Percentiles rank a stretch among this genome's conserved stretches.
Conservation (phyloP, 2,888 invertebrate genomes). For the Campoletis raptor region DNA sequence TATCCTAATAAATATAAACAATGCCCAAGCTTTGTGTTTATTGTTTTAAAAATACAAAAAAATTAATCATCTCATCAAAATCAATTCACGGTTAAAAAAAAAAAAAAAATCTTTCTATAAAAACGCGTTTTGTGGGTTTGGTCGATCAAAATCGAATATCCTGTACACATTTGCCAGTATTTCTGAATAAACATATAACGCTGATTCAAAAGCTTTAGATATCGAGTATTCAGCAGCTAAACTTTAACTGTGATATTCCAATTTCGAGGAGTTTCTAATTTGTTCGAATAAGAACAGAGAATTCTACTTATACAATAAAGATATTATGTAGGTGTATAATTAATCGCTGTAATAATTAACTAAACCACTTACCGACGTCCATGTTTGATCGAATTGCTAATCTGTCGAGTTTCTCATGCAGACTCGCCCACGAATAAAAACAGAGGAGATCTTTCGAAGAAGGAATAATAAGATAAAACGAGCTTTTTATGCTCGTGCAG, state of each 20-base stretch:
- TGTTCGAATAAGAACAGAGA: slow-evolving; percentile 23
- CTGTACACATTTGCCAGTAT: slow-evolving; percentile 1
- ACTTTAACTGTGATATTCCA: slow-evolving; percentile 19
- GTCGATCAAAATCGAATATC: not conserved
- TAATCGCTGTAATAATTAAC: slow-evolving; percentile 32
- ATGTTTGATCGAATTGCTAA: slow-evolving; percentile 46
- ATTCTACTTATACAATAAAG: slow-evolving; percentile 16
- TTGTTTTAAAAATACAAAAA: not conserved
- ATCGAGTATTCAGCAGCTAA: slow-evolving; percentile 12
- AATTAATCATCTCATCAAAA: not conserved
- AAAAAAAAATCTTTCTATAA: not conserved
- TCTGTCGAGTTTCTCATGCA: slow-evolving; percentile 6
- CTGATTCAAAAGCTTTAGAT: not conserved
- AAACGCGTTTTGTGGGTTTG: not conserved
- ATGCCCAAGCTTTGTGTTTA: not conserved
- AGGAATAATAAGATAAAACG: slow-evolving; percentile 19
- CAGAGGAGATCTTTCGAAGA: not conserved
- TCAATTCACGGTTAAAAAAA: not conserved
- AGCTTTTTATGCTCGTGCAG: slow-evolving; percentile 31
- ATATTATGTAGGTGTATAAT: slow-evolving; percentile 10
- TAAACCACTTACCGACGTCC: not conserved
- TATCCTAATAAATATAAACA: not conserved
- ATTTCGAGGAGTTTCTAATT: slow-evolving; percentile 54
- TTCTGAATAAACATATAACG: not conserved
- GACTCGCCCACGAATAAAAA: not conserved